Evolutionary conservation across 37 sponge, comb jelly and placozoan species (phyloP).

Genomic region (Cliona cf. orientalis): DNA sequence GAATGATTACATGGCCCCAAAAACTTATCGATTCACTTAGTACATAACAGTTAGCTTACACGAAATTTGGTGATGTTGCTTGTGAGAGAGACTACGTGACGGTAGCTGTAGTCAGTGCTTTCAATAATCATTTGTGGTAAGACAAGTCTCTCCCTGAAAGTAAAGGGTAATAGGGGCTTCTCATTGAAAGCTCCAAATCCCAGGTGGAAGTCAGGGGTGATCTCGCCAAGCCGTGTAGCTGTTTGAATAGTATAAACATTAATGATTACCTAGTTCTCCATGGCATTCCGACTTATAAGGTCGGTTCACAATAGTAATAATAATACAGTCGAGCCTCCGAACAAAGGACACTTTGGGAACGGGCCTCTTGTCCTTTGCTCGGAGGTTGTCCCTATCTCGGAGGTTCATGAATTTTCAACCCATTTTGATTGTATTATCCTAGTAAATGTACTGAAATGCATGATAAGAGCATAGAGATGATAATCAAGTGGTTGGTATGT

Average conservation of each 20-base stretch:
- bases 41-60: not conserved
- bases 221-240: constrained; percentile 30
- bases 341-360: too few relatives aligned
- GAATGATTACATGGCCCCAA: too few relatives aligned
- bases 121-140: not conserved
- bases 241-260: not conserved
- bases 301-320: not conserved
- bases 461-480: too few relatives aligned
- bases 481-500: too few relatives aligned
- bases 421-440: too few relatives aligned
- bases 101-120: constrained; percentile 32
- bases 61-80: constrained; percentile 9
- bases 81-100: constrained; percentile 46
- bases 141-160: not conserved
- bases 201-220: constrained; percentile 36
- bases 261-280: too few relatives aligned
- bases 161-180: constrained; percentile 41
- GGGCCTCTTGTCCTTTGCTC: too few relatives aligned
- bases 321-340: too few relatives aligned
- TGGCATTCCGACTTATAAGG: not conserved
- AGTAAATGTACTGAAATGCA: too few relatives aligned
- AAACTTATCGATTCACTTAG: too few relatives aligned
- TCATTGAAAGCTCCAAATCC: constrained; percentile 80
- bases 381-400: too few relatives aligned
- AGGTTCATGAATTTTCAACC: too few relatives aligned